Base-by-base conservation (phyloP, 2,113 vertebrate genomes). In the Chloebia gouldiae region DNA sequence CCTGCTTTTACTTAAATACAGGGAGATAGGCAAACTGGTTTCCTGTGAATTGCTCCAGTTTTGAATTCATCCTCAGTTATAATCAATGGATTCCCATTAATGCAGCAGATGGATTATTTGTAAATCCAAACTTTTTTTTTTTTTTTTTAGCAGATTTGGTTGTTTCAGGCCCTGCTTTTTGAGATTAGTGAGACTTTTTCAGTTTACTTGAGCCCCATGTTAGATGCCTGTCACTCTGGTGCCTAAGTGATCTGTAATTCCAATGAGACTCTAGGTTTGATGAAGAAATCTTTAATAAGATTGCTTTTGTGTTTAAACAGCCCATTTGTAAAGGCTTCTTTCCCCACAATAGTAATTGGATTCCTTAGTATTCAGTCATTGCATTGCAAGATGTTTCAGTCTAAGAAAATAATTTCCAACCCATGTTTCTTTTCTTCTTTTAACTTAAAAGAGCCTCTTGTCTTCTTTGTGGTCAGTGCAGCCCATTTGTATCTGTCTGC, bases 381-480 rank as follows among this genome's bases (percentile, higher is more conserved):
- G 70, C 51, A 60, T 60, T 91, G 88, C 77, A 79, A 86, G 56
- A 77, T 42, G 51, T 61, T 77, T 90, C 84, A 57, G 54, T 83
- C 70, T 12, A 73, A 42, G 60, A 73, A 83, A 76, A 88, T 59
- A 93, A 83, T 86, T 83, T 97, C 90, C 51, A 89, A 95, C 70
- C 83, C 47, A 2, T 65, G 66, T 95, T 96, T 94, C 71, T 96
- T 90, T 93, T 78, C 54, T 93, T 94, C 81, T 87, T 97, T 79
- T 42, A 82, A 96, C 64, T 95, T 73, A n/a, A 84, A 86, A 92
- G 78, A 80, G 68, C 39, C 50, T 78, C 84, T 86, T 79, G 50
- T 66, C 30, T 5, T 88, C 88, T 77, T 89, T 96, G 37, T 75
- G 89, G 91, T 94, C 89, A 81, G 22, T 13, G 27, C 64, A 96